Percentiles rank a stretch among this genome's conserved stretches.
phyloP scores from a whole-genome alignment of 2,888 invertebrate species.

The Troilus luridus region DNA sequence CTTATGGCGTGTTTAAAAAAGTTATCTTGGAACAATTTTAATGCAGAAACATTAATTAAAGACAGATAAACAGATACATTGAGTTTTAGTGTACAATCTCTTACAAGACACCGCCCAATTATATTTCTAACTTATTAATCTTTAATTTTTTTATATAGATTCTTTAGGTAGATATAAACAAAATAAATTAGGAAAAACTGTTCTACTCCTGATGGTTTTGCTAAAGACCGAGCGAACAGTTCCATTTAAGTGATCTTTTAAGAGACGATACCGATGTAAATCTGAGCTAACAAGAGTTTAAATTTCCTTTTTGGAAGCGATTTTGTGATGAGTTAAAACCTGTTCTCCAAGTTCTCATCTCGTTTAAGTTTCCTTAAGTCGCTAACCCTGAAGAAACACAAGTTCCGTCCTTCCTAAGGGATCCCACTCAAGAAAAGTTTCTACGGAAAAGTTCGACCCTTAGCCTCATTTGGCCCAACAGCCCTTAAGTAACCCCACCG shows the following conservation, averaged over 20 bases:
- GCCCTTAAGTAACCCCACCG: not conserved
- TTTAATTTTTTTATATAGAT: not conserved
- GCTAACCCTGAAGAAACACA: slow-evolving; percentile 50
- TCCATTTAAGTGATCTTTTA: not conserved
- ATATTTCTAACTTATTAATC: not conserved
- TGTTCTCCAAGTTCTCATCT: slow-evolving; percentile 51
- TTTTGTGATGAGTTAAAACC: slow-evolving; percentile 49
- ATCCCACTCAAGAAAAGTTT: slow-evolving; percentile 34
- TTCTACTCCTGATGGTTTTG: not conserved
- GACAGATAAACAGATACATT: no score
- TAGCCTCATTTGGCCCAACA: slow-evolving; percentile 32
- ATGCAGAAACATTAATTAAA: no score
- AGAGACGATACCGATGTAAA: not conserved
- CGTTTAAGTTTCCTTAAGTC: slow-evolving; percentile 50
- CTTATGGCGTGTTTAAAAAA: no score
- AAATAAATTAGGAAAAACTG: not conserved
- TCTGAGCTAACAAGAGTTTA: slow-evolving; percentile 27
- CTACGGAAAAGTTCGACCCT: not conserved
- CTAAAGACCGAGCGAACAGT: not conserved
- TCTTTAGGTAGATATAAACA: not conserved
- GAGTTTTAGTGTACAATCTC: no score
- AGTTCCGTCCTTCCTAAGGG: slow-evolving; percentile 51
- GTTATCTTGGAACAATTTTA: no score
- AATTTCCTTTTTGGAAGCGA: slow-evolving; percentile 26
- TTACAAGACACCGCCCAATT: no score